These are phyloP conservation scores for Pholis gunnellus DNA, from an alignment of 2,113 vertebrate genomes.

Conservation along the genomic window DNA sequence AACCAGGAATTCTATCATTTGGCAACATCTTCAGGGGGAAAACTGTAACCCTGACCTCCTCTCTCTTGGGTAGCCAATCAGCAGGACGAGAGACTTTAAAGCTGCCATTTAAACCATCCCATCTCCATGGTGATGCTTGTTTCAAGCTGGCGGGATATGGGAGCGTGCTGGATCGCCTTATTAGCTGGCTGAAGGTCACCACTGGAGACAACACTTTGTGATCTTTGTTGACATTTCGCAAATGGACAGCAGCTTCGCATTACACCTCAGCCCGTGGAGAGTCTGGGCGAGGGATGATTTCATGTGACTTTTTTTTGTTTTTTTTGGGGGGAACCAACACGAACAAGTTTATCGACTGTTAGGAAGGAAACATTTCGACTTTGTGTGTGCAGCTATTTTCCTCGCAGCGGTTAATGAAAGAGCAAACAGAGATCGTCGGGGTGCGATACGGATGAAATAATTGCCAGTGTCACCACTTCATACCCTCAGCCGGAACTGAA, in stretches of 20 bases:
- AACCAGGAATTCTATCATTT: constrained; percentile 6
- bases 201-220: constrained; percentile 57
- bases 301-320: constrained; percentile 4
- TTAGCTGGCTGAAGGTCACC: constrained; percentile 67
- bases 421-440: constrained; percentile 31
- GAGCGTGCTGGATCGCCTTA: constrained; percentile 27
- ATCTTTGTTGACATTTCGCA: constrained; percentile 77
- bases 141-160: constrained; percentile 35
- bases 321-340: neutral
- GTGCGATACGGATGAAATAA: constrained; percentile 48
- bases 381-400: constrained; percentile 25
- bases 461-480: constrained; percentile 49
- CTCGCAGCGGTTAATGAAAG: constrained; percentile 35
- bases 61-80: constrained; percentile 32
- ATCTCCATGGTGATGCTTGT: constrained; percentile 49
- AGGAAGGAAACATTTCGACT: constrained; percentile 16
- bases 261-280: constrained; percentile 1
- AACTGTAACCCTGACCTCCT: neutral
- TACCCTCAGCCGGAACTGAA: constrained; percentile 48
- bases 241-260: constrained; percentile 42
- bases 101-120: constrained; percentile 40
- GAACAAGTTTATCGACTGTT: neutral
- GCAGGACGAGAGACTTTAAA: constrained; percentile 4
- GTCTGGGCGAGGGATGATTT: neutral
- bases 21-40: neutral